phyloP scores from a whole-genome alignment of 2,888 invertebrate species.

The Erannis defoliaria region DNA sequence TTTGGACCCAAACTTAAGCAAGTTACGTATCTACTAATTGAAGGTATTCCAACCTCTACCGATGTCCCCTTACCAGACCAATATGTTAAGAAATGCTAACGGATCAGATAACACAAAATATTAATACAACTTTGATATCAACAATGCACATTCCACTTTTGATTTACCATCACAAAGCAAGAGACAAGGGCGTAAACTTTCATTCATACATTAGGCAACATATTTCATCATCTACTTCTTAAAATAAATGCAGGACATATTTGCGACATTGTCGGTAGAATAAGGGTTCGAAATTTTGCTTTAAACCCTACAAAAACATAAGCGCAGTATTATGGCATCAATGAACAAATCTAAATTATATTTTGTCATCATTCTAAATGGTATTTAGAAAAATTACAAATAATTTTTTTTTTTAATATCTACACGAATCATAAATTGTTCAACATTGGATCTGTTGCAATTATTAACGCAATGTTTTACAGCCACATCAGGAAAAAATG shows the following conservation, averaged over 20 bases:
- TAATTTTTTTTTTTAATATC: slow-evolving; percentile 13
- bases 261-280: slow-evolving; percentile 22
- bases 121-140: slow-evolving; percentile 18
- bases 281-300: no score
- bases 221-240: slow-evolving; percentile 12
- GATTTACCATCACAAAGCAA: slow-evolving; percentile 10
- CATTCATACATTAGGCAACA: slow-evolving; percentile 11
- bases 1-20: slow-evolving; percentile 58
- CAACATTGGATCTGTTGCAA: slow-evolving; percentile 3
- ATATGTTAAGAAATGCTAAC: slow-evolving; percentile 9
- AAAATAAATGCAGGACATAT: slow-evolving; percentile 35
- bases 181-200: slow-evolving; percentile 18
- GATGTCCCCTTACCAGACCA: background rate
- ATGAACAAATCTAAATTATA: slow-evolving; percentile 11
- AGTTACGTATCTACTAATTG: slow-evolving; percentile 24
- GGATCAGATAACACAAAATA: slow-evolving; percentile 14
- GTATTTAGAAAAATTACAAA: slow-evolving; percentile 1
- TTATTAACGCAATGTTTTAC: background rate
- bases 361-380: slow-evolving; percentile 1
- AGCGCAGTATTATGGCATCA: slow-evolving; percentile 30
- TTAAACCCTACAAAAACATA: no score
- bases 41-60: slow-evolving; percentile 17
- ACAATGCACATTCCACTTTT: slow-evolving; percentile 9
- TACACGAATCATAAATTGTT: slow-evolving; percentile 6
- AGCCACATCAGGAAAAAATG: slow-evolving; percentile 13